Evolutionary conservation across 2,113 vertebrate species (phyloP), one percentile per base, ranked within the genome.

Genomic region (Catagonus wagneri): DNA sequence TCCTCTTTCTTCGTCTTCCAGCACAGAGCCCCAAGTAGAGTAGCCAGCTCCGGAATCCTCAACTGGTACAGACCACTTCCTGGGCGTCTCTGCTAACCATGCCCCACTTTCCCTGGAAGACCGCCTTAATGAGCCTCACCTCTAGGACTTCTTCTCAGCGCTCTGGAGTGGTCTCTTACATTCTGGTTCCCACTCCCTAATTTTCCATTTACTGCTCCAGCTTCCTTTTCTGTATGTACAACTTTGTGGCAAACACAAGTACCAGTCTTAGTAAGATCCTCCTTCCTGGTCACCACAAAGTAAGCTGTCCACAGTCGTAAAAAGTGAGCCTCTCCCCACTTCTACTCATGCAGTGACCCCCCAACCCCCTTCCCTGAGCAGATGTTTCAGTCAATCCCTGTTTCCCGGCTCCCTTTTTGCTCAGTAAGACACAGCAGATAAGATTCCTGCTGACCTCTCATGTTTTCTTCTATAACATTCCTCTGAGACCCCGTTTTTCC

Each of bases 21-120:
- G 61, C 97, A 65, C 98, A 86, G 98, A 98, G 78, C 97, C 97
- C 68, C 86, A 44, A 80, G 98, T 98, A 0, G 98, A 98, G 1
- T 68, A 98, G 34, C 99, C 99, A 0, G 97, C 98, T 36, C 99
- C 99, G 14, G 99, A 99, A 91, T 99, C 99, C 9, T 93, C 98
- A 14, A 89, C 98, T 96, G 99, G 99, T 99, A 98, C 56, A 83
- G 69, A 0, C 1, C 69, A 34, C 0, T 75, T 12, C n/a, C 0
- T n/a, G 5, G 7, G 23, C 78, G 12, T 7, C 22, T 90, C 34
- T 17, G 22, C 6, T 74, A 8, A 39, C 23, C 0, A 6, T 44
- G 17, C 32, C 23, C 25, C 1, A 0, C 29, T n/a, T 12, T 19
- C 25, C 3, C 36, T 20, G 1, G 36, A 36, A 25, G 10, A 7